Evolutionary conservation across 2,113 vertebrate species (phyloP), one percentile per base, ranked within the genome.

Genomic region (Stegastes partitus): DNA sequence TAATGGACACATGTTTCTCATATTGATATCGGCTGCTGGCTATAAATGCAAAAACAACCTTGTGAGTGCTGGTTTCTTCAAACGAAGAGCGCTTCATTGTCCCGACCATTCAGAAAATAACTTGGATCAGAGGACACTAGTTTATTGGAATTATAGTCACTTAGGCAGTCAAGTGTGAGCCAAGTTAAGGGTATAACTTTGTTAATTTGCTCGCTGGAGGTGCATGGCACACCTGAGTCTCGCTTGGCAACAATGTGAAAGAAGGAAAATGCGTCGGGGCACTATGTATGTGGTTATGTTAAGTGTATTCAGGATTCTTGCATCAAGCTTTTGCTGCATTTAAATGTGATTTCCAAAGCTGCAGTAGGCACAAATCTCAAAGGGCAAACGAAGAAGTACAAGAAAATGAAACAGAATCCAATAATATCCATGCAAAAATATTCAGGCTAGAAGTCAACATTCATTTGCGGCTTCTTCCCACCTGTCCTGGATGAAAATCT

Each of bases 1-100:
- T 66, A 26, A 63, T 54, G 49, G 45, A 66, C 50, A 68, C 72
- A 74, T 44, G 21, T 68, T 67, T 62, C 37, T 16, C 54, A 15
- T 11, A 21, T 49, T 56, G 51, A 47, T 77, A 50, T 34, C 31
- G 10, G 55, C 53, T 28, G 31, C 54, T 1, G 34, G 49, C n/a
- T 49, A 59, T 74, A 74, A 37, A 31, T 31, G 44, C 37, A 49
- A 26, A 39, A 11, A 8, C 34, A 28, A 26, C 70, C 42, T 88
- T 59, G 42, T 64, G 59, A 62, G 76, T 5, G 39, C 45, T 67
- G 53, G 81, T 81, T 66, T 31, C 23, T 72, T 56, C n/a, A 14
- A 45, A 51, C 74, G 16, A 55, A 71, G 51, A 67, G 39, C 63
- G 6, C 23, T 68, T 64, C 8, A 64, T 59, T 45, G 19, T 21